A percentile compares a stretch with the other conserved stretches of the same genome.
These are phyloP conservation scores for Colaptes auratus DNA, from an alignment of 2,113 vertebrate species.

Conservation along the genomic window DNA sequence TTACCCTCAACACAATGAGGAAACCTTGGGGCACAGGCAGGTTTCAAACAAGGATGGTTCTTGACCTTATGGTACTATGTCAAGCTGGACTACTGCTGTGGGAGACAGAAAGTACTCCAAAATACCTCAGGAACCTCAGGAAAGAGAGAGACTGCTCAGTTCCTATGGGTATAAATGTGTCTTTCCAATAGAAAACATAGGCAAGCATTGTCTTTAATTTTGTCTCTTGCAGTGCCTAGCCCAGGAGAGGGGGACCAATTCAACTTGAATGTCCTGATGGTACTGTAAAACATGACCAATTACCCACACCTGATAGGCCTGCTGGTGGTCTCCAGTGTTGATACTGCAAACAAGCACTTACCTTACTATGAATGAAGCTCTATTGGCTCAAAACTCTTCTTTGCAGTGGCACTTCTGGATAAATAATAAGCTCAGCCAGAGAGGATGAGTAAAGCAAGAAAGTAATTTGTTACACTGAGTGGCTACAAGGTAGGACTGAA, in stretches of 20 bases:
- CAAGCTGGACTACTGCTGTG: not conserved
- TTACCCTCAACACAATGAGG: not conserved
- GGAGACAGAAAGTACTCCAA: not conserved
- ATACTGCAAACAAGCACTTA: not conserved
- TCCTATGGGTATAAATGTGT: not conserved
- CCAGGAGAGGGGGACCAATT: not conserved
- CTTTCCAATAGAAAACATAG: not conserved
- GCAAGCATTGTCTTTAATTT: not conserved
- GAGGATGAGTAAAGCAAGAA: not conserved
- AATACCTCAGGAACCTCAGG: not conserved
- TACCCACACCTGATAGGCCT: not conserved
- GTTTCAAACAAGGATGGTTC: not conserved
- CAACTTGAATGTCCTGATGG: not conserved
- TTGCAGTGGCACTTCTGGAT: not conserved
- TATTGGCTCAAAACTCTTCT: not conserved
- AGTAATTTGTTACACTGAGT: not conserved
- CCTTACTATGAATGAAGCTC: not conserved
- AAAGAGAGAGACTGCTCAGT: not conserved
- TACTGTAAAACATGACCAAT: not conserved
- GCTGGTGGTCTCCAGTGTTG: rapidly evolving
- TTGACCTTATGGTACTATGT: not conserved
- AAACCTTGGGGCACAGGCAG: not conserved
- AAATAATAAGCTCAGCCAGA: not conserved
- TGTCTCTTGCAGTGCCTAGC: not conserved
- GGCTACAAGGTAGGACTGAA: not conserved